Evolutionary conservation across 2,113 vertebrate species (phyloP).

Genomic region (Cephalopterus ornatus): DNA sequence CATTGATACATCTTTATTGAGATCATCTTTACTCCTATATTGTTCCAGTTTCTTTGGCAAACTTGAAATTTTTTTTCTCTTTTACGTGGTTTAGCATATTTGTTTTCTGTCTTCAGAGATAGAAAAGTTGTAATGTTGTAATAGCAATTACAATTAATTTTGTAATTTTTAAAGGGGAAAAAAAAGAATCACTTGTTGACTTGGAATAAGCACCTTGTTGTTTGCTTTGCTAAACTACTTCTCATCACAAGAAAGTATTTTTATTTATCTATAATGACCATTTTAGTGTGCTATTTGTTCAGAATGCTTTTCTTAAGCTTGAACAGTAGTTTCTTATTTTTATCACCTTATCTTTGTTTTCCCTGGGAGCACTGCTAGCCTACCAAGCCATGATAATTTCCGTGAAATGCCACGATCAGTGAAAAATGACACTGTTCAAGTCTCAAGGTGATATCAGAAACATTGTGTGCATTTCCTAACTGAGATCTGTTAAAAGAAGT

Average conservation of each 20-base stretch:
- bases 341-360: background rate
- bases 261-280: background rate
- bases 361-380: background rate
- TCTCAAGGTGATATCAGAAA: background rate
- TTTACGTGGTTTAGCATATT: background rate
- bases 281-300: background rate
- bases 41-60: constrained; percentile 1
- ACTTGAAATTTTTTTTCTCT: background rate
- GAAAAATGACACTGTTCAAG: background rate
- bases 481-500: background rate
- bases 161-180: too few species aligned
- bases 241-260: background rate
- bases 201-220: background rate
- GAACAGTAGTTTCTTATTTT: background rate
- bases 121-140: background rate
- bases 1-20: background rate
- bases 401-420: background rate
- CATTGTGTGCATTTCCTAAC: background rate
- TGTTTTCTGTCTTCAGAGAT: background rate
- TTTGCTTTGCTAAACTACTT: background rate
- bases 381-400: background rate
- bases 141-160: background rate
- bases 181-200: background rate
- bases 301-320: background rate
- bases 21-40: background rate